Conservation (phyloP, 2,113 vertebrate species). For the Numenius arquata region DNA sequence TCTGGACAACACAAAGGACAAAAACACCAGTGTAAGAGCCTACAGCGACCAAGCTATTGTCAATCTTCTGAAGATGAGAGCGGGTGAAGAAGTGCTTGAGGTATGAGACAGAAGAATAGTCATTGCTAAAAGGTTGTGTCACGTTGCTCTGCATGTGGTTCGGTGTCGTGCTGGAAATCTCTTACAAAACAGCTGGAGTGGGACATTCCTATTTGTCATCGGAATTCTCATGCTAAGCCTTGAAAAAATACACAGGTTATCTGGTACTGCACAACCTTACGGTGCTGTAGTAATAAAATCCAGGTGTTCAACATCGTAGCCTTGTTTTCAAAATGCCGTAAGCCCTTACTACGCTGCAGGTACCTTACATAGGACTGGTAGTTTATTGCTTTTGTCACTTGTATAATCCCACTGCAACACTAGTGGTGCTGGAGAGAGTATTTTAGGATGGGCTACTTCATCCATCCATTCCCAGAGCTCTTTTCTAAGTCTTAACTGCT, state of each 20-base stretch:
- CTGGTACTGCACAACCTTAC: neutral
- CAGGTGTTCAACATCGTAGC: neutral
- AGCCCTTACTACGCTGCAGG: neutral
- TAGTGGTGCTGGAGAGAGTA: neutral
- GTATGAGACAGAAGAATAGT: conserved; percentile 62
- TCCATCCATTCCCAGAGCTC: neutral
- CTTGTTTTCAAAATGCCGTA: neutral
- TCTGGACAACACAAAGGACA: conserved; percentile 98
- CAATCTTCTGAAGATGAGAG: conserved; percentile 89
- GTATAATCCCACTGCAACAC: neutral
- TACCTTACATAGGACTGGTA: neutral
- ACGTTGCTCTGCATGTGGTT: neutral
- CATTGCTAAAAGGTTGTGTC: neutral
- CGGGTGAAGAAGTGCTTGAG: conserved; percentile 88
- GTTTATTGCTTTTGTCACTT: neutral
- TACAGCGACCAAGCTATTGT: conserved; percentile 96
- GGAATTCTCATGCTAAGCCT: neutral
- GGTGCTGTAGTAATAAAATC: neutral
- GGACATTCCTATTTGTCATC: neutral
- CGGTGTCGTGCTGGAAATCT: neutral
- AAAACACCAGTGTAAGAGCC: conserved; percentile 93
- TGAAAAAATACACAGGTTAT: neutral
- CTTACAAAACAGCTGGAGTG: neutral
- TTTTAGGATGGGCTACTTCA: neutral
- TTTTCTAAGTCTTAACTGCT: neutral